Evolutionary conservation across 1,140 invertebrate species (phyloP), one percentile per base, ranked within the genome.

Genomic region (Proctacanthus coquilletti): DNA sequence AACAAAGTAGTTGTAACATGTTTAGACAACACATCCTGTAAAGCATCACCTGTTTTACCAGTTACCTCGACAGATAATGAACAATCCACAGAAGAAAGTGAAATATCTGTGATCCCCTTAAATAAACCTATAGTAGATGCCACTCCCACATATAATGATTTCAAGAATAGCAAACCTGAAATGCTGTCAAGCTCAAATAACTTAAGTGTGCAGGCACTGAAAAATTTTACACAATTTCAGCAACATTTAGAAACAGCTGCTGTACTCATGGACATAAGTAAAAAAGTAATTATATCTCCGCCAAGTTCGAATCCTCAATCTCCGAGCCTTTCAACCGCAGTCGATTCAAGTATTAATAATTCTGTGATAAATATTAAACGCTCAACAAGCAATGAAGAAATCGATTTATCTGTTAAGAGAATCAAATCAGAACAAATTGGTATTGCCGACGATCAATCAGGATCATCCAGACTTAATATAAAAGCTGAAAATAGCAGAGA

Each of bases 311-410:
- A 58, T 52, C 53, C 53, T 20, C 53, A 59, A 54, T 60, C 56
- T 42, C 57, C 54, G 36, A 49, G 53, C 36, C 39, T 51, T 32
- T 45, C 48, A 40, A 43, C 49, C 43, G 38, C 38, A 41, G 43
- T 40, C 42, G 46, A 55, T 44, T 47, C 46, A 52, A 59, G 53
- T 56, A 55, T 59, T 55, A 56, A 54, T 48, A 53, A 46, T 48
- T 57, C 57, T 56, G 54, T 60, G 55, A 60, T 57, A 56, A 55
- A 55, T 51, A 46, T 48, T 47, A 60, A 54, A 53, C 50, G 40
- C 19, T 36, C 40, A 46, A 45, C 47, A 47, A 51, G 45, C 35
- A 40, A 49, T 35, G 46, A 53, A 44, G 56, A 59, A 49, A 54
- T 59, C 31, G 52, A 55, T 42, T 39, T 59, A 38, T 56, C 56